phyloP scores from a whole-genome alignment of 35 echinoderm and acorn worm genomes.

The Diadema setosum region DNA sequence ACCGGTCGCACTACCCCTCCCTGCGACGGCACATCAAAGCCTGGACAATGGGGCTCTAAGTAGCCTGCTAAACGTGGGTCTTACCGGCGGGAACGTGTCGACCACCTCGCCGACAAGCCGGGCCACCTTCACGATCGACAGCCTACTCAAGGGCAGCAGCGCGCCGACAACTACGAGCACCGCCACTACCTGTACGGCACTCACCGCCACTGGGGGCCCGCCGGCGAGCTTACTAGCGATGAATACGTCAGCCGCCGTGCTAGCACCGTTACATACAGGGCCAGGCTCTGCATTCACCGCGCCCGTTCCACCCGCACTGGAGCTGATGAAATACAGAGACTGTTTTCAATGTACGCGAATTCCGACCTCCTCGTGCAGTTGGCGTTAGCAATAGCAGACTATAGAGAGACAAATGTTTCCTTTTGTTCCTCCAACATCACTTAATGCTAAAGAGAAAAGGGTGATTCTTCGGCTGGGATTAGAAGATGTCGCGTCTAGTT shows the following conservation, averaged over 20 bases:
- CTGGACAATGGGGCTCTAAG: slow-evolving; percentile 61
- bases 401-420: slow-evolving; percentile 10
- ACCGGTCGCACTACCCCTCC: slow-evolving; percentile 82
- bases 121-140: slow-evolving; percentile 79
- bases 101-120: slow-evolving; percentile 61
- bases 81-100: slow-evolving; percentile 44
- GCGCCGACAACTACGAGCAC: slow-evolving; percentile 30
- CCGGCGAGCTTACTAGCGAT: neutral
- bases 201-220: neutral
- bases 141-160: slow-evolving; percentile 48
- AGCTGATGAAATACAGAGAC: slow-evolving; percentile 79
- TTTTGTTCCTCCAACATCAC: too few relatives aligned
- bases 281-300: slow-evolving; percentile 67
- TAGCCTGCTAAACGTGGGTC: slow-evolving; percentile 51
- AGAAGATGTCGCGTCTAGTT: too few relatives aligned
- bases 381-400: slow-evolving; percentile 34
- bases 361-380: slow-evolving; percentile 29
- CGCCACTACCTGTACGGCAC: slow-evolving; percentile 25
- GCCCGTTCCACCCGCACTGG: slow-evolving; percentile 59
- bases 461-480: neutral
- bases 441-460: neutral
- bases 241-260: neutral
- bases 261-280: neutral
- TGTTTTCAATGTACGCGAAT: slow-evolving; percentile 63
- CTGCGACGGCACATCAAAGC: slow-evolving; percentile 59